Conservation (phyloP, 2,888 invertebrate genomes). For the Cosmia trapezina region DNA sequence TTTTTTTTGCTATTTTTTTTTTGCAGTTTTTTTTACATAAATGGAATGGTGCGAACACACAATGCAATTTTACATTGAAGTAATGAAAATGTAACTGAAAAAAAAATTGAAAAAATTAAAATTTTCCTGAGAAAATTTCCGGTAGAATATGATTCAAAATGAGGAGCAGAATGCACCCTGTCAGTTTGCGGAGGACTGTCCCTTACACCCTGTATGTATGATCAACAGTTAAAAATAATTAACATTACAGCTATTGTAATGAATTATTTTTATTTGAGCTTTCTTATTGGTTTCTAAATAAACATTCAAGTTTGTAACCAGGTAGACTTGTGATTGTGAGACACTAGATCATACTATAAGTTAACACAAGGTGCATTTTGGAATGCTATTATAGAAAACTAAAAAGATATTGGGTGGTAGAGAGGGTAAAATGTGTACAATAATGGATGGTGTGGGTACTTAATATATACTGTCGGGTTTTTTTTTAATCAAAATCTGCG, state of each 20-base stretch:
- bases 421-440: slow-evolving; percentile 40
- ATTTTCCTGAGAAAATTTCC: too few species aligned
- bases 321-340: slow-evolving; percentile 19
- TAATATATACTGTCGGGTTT: slow-evolving; percentile 2
- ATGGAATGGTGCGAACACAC: too few species aligned
- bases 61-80: too few species aligned
- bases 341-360: slow-evolving; percentile 5
- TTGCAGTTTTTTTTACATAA: too few species aligned
- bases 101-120: too few species aligned
- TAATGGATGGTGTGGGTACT: slow-evolving; percentile 33
- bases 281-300: slow-evolving; percentile 10
- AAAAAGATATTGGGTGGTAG: slow-evolving; percentile 29
- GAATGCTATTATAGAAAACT: slow-evolving; percentile 20
- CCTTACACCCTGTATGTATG: not conserved
- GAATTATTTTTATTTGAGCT: not conserved
- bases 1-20: too few species aligned
- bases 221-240: slow-evolving; percentile 8
- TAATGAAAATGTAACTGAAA: too few species aligned
- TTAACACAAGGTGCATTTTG: slow-evolving; percentile 40
- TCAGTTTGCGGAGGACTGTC: too few species aligned
- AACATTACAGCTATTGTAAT: not conserved
- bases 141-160: too few species aligned
- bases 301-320: slow-evolving; percentile 27
- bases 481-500: slow-evolving; percentile 9
- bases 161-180: too few species aligned